phyloP scores from a whole-genome alignment of 2,797 vertebrate genomes.

The Crypturellus tataupa region DNA sequence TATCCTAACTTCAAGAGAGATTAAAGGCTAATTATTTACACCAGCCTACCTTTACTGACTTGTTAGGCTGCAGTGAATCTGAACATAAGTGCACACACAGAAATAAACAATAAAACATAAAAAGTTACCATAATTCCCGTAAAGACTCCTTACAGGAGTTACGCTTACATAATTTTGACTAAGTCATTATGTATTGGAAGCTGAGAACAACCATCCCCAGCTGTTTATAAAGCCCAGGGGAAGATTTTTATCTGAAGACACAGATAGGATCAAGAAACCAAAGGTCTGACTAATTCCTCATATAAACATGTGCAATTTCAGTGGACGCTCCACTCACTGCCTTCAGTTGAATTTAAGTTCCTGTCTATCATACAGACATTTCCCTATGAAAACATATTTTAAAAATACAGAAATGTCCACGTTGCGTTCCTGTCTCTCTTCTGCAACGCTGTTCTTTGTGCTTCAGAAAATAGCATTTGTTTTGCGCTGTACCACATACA shows the following conservation, averaged over 20 bases:
- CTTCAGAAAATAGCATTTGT: neutral
- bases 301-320: neutral
- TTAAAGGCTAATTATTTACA: slow-evolving; percentile 36
- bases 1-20: slow-evolving; percentile 15
- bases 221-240: neutral
- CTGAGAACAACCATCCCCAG: neutral
- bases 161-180: neutral
- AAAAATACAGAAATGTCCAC: neutral
- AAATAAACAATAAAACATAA: neutral
- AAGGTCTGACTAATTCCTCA: neutral
- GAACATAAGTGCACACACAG: neutral
- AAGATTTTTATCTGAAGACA: neutral
- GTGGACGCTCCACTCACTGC: neutral
- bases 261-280: neutral
- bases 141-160: neutral
- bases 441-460: neutral
- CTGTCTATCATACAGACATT: neutral
- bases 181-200: neutral
- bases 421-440: neutral
- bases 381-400: neutral
- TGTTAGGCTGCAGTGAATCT: neutral
- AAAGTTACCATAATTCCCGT: neutral
- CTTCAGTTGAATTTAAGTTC: neutral
- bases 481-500: neutral
- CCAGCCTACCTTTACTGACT: neutral